Conservation (phyloP, 1,140 invertebrate species). For the Drosophila pectinifera region DNA sequence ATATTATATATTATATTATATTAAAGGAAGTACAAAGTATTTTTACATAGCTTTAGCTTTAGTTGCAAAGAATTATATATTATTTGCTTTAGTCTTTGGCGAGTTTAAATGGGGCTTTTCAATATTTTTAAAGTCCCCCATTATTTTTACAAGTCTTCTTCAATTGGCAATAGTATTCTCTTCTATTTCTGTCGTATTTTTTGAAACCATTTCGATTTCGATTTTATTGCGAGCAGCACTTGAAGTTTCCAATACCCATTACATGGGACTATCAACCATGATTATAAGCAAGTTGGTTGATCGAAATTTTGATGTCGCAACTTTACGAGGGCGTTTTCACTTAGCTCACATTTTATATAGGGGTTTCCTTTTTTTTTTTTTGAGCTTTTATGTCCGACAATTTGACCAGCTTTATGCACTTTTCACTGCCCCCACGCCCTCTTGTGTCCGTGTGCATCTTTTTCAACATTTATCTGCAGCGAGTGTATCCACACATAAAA, state of each 20-base stretch:
- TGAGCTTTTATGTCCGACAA: slow-evolving; percentile 41
- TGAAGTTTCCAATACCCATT: slow-evolving; percentile 16
- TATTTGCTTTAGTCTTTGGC: too few relatives aligned
- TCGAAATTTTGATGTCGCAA: slow-evolving; percentile 35
- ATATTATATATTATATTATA: too few relatives aligned
- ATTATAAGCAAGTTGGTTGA: slow-evolving; percentile 35
- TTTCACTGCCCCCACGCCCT: slow-evolving; percentile 12
- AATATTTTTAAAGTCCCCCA: not conserved
- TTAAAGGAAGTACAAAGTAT: too few relatives aligned
- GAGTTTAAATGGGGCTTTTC: not conserved
- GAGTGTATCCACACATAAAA: slow-evolving; percentile 41
- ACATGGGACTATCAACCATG: slow-evolving; percentile 14
- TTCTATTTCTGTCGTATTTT: slow-evolving; percentile 10
- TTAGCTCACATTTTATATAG: slow-evolving; percentile 55
- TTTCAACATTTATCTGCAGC: slow-evolving; percentile 30
- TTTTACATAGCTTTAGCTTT: not conserved
- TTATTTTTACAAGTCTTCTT: not conserved
- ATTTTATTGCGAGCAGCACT: slow-evolving; percentile 11
- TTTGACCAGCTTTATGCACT: slow-evolving; percentile 51
- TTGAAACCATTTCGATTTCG: not conserved
- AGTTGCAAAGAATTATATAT: not conserved
- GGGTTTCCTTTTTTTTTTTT: slow-evolving; percentile 3
- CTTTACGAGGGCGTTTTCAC: slow-evolving; percentile 49
- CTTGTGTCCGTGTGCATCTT: slow-evolving; percentile 12
- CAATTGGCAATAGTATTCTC: too few relatives aligned